Base-by-base conservation (phyloP, 2,888 invertebrate species). In the Sialis fuliginosa region DNA sequence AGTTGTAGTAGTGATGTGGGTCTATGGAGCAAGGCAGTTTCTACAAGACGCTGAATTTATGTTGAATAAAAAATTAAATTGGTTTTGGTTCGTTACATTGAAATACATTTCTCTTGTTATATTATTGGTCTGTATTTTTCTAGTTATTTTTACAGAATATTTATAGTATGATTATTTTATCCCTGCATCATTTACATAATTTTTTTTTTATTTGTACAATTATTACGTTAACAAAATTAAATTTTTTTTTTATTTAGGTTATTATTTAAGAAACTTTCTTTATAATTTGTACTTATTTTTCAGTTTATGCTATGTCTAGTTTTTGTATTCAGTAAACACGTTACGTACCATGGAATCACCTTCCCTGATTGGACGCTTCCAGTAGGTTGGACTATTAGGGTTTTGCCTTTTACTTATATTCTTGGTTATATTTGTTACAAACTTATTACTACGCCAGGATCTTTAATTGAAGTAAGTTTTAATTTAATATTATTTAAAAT, bases 1-100 rank as follows among this genome's bases (percentile, higher is more conserved):
- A 67, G 75, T 85, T 8, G 60, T 84, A 33, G 82, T 86, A 42
- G 78, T 91, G 3, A 76, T 82, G 1, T 90, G 87, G 79, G 77
- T 79, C 13, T 90, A 91, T 58, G 91, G 90, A 53, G 66, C 74
- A 2, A 60, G 70, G 1, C 71, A 71, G 49, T 73, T 83, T 42
- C 65, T 72, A 32, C 60, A 69, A n/a, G 85, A 86, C 56, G 62
- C 83, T 0, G 71, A 77, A 54, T 83, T 83, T 60, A 85, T 85
- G 85, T 72, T 77, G 3, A 73, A 76, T 1, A 64, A 67, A 48
- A 73, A 74, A 34, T 62, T 84, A 1, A 63, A 66, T 44, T 63
- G 62, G 31, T 70, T 77, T 60, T 88, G 86, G 86, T 68, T 76
- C 6, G 58, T 78, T 9, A 71, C 79, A 49, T 88, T 87, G 87